Evolutionary conservation across 2,888 invertebrate genomes (phyloP), one percentile per base, ranked within the genome.

Genomic region (Eristalis tenax): DNA sequence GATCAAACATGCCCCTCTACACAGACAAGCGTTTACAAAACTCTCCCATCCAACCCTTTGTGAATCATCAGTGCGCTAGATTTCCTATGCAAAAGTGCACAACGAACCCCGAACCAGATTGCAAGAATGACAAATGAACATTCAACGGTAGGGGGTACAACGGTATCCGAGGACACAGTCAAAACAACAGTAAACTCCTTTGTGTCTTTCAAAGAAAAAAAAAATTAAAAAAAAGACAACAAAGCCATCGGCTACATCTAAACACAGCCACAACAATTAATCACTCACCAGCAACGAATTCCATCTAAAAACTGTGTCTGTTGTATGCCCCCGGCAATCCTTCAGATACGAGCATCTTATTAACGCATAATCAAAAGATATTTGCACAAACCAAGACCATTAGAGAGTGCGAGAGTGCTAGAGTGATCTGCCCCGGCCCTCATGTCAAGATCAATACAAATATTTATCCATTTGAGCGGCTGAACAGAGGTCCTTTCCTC

Each of bases 371-470:
- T 87, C 83, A 87, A 87, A 83, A 79, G 71, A 83, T 75, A 88
- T 89, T 89, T 89, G 89, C 89, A 89, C 89, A 89, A 89, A 87
- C 89, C 88, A 59, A 80, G 89, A 89, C 80, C 87, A 88, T 88
- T 83, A 75, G 78, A 79, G 64, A 63, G 43, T 26, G 26, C 26
- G 26, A 26, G 26, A 26, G 26, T 26, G 26, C 26, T 26, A 26
- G 26, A 26, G 26, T 3, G 26, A 26, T 26, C 26, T 3, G 56
- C 38, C 70, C 6, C 83, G 81, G 82, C 75, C 76, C 83, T 83
- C 78, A 89, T 83, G 89, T 89, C 89, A 89, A 89, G 89, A 89
- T 89, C 81, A 89, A 89, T 89, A 89, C 88, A 89, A 89, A 89
- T 89, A 89, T 89, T 89, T 89, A 89, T 88, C 85, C 88, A 89